A percentile compares a stretch with the other conserved stretches of the same genome.
Conservation (phyloP, 2,113 vertebrate genomes). For the Toxotes chatareus region DNA sequence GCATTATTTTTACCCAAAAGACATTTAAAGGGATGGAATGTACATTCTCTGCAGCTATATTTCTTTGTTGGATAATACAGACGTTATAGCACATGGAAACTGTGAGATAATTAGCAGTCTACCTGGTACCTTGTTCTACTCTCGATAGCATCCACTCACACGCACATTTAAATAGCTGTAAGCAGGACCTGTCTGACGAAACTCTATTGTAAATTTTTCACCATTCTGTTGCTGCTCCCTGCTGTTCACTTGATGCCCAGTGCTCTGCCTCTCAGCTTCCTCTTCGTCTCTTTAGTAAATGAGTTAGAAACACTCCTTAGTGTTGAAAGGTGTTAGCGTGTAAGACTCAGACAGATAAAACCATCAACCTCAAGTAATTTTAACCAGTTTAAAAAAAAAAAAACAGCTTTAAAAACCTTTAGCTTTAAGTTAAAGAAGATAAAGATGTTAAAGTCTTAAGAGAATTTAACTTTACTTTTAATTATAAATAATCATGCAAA, state of each 20-base stretch:
- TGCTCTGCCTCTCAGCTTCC: constrained; percentile 11
- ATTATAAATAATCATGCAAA: background rate
- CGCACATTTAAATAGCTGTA: background rate
- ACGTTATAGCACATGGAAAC: background rate
- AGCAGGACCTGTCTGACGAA: constrained; percentile 8
- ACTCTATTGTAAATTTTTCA: constrained; percentile 15
- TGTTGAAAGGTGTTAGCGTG: background rate
- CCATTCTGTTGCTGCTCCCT: constrained; percentile 54
- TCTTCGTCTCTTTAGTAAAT: background rate
- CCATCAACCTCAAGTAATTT: background rate
- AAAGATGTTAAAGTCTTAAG: background rate
- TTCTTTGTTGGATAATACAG: background rate
- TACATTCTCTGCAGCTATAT: constrained; percentile 14
- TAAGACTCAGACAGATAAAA: background rate
- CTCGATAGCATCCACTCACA: background rate
- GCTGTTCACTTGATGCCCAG: constrained; percentile 40
- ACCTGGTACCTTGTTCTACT: background rate
- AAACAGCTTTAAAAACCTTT: background rate
- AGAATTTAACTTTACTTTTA: background rate
- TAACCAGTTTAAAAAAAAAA: background rate
- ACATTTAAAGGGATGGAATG: constrained; percentile 1
- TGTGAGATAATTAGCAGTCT: background rate
- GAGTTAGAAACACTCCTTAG: background rate
- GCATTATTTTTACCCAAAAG: background rate
- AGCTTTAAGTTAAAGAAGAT: background rate